phyloP scores from a whole-genome alignment of 2,888 invertebrate genomes.

The Neocrepidodera transversa region DNA sequence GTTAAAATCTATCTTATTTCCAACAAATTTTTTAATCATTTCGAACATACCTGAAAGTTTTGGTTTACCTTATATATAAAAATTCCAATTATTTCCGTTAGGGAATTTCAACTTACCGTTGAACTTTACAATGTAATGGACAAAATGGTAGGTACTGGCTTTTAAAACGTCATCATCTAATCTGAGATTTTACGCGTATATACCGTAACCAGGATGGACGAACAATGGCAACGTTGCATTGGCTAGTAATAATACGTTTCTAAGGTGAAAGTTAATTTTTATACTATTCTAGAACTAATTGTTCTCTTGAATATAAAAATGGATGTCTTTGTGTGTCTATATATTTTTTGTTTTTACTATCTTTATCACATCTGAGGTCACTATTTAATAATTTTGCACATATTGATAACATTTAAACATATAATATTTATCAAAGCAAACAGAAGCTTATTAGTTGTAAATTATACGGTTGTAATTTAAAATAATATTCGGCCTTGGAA shows the following conservation, averaged over 20 bases:
- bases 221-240: conserved; percentile 2
- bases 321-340: no score
- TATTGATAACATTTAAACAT: no score
- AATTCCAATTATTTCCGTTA: neutral
- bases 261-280: conserved; percentile 21
- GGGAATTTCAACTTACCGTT: neutral
- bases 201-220: neutral
- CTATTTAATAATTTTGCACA: no score
- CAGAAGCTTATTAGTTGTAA: no score
- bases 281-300: conserved; percentile 11
- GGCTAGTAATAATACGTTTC: conserved; percentile 12
- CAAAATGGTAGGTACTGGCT: neutral
- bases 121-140: neutral
- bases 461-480: no score
- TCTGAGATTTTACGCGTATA: conserved; percentile 7
- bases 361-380: no score
- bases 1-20: no score
- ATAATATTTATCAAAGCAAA: no score
- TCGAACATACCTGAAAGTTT: no score
- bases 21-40: no score
- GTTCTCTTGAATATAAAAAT: neutral
- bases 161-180: conserved; percentile 1
- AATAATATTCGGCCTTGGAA: no score
- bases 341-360: no score
- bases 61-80: neutral